phyloP scores from a whole-genome alignment of 2,888 invertebrate species.

The Eupithecia centaureata region DNA sequence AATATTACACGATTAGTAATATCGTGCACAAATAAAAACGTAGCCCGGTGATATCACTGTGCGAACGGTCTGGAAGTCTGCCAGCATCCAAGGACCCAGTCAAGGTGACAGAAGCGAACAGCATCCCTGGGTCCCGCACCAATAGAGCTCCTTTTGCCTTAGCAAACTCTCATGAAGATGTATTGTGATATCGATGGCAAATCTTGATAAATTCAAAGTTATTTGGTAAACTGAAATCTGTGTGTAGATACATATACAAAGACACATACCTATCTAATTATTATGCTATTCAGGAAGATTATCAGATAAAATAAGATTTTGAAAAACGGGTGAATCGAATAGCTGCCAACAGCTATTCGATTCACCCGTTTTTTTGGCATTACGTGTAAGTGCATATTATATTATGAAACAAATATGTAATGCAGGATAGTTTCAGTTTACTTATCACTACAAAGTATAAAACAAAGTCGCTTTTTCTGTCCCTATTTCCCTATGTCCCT shows the following conservation, averaged over 20 bases:
- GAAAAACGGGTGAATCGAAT: too few species aligned
- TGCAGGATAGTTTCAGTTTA: too few species aligned
- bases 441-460: too few species aligned
- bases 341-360: too few species aligned
- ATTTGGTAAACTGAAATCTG: background rate
- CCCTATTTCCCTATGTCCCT: too few species aligned
- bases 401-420: too few species aligned
- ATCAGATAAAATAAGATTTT: too few species aligned
- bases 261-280: background rate
- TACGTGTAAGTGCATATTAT: too few species aligned
- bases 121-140: background rate
- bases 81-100: slow-evolving; percentile 65
- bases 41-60: slow-evolving; percentile 48
- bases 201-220: background rate
- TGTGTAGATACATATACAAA: too few species aligned
- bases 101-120: slow-evolving; percentile 62
- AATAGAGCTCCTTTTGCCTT: background rate
- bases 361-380: too few species aligned
- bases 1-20: background rate
- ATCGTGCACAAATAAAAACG: slow-evolving; percentile 40
- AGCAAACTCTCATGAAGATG: background rate
- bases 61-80: slow-evolving; percentile 55
- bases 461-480: too few species aligned
- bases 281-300: background rate
- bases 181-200: background rate